These are phyloP conservation scores for Neotoxoptera formosana DNA, from an alignment of 1,140 invertebrate genomes.

Conservation along the genomic window DNA sequence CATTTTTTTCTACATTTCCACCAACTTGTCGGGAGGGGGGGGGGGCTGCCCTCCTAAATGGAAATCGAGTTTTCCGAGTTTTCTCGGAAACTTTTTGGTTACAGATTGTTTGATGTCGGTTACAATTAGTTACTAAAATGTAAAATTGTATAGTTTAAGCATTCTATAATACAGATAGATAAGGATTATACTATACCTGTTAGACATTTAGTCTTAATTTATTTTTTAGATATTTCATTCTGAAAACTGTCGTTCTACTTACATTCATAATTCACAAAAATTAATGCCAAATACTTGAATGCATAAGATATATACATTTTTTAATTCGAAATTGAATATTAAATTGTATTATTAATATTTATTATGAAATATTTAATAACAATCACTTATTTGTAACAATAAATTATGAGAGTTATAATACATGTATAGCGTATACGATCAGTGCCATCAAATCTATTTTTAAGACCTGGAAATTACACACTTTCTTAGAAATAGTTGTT, in stretches of 20 bases:
- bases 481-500: neutral
- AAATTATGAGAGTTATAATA: neutral
- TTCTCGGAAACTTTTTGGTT: no score
- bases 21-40: no score
- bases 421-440: neutral
- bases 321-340: neutral
- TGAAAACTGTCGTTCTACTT: neutral
- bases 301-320: neutral
- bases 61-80: no score
- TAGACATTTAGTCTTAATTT: neutral
- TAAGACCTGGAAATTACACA: neutral
- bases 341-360: neutral
- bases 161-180: neutral
- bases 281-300: neutral
- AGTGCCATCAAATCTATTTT: neutral
- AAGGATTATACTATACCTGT: neutral
- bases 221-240: neutral
- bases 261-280: neutral
- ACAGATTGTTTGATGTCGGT: no score
- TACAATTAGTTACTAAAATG: no score
- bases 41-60: no score
- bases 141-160: neutral
- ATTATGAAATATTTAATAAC: neutral
- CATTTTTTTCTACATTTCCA: no score
- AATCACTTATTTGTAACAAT: neutral